phyloP scores from a whole-genome alignment of 2,113 vertebrate species.

The Donacobius atricapilla region DNA sequence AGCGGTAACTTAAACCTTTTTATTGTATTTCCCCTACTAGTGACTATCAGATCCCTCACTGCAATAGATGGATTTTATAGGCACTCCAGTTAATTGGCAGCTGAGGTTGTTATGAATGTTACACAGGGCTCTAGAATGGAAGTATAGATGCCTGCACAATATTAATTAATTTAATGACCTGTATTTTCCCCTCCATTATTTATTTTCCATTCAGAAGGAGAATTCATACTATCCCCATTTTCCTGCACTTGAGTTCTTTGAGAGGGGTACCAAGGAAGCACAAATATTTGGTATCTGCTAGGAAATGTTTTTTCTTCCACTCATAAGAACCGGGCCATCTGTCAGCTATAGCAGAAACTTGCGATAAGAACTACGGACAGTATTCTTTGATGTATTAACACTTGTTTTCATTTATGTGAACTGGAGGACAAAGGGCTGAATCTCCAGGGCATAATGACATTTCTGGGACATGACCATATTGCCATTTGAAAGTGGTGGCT shows the following conservation, averaged over 20 bases:
- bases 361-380: neutral
- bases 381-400: neutral
- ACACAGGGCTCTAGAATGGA: neutral
- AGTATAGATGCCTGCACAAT: neutral
- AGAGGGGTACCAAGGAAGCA: neutral
- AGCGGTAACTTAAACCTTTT: neutral
- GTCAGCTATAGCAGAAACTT: neutral
- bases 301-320: neutral
- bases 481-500: neutral
- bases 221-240: neutral
- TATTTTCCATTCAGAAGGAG: neutral
- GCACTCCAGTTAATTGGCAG: neutral
- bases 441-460: neutral
- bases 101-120: neutral
- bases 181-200: neutral
- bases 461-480: neutral
- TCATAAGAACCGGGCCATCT: neutral
- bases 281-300: neutral
- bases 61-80: neutral
- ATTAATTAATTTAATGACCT: neutral
- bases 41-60: neutral
- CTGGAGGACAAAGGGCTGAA: neutral
- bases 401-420: neutral
- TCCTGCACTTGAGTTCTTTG: neutral
- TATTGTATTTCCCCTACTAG: neutral